Evolutionary conservation across 2,113 vertebrate species (phyloP).

Genomic region (Orcinus orca): DNA sequence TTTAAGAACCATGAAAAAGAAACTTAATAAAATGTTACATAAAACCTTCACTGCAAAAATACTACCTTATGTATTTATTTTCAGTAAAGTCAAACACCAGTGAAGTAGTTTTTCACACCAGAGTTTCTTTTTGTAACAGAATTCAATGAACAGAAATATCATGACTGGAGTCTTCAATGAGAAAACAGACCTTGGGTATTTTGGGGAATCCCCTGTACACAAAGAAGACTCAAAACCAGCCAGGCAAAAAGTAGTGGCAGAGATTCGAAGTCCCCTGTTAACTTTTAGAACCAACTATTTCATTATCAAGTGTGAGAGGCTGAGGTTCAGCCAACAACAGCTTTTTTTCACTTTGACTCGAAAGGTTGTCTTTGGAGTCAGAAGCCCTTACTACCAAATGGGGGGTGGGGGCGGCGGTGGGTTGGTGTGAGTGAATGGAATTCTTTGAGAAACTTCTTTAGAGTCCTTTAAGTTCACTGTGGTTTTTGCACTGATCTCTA

Average conservation of each 20-base stretch:
- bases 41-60: conserved; percentile 72
- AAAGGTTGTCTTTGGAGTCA: conserved; percentile 90
- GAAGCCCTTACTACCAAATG: conserved; percentile 86
- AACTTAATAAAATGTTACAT: conserved; percentile 62
- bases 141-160: conserved; percentile 61
- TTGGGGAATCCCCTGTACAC: neutral
- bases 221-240: conserved; percentile 45
- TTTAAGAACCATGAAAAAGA: conserved; percentile 75
- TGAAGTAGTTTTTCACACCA: conserved; percentile 72
- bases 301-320: conserved; percentile 68
- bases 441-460: conserved; percentile 95
- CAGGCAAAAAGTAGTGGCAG: conserved; percentile 73
- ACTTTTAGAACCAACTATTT: conserved; percentile 77
- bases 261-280: conserved; percentile 70
- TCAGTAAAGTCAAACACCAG: conserved; percentile 73
- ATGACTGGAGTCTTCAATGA: conserved; percentile 52
- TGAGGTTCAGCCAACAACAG: conserved; percentile 85
- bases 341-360: conserved; percentile 85
- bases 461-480: conserved; percentile 95
- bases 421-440: conserved; percentile 85
- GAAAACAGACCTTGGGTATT: conserved; percentile 37
- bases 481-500: conserved; percentile 94
- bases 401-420: conserved; percentile 15
- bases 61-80: conserved; percentile 65
- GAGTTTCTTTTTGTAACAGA: conserved; percentile 40